Percentiles rank a stretch among this genome's conserved stretches.
Evolutionary conservation across 2,113 vertebrate species (phyloP).

Genomic region (Ciconia maguari): DNA sequence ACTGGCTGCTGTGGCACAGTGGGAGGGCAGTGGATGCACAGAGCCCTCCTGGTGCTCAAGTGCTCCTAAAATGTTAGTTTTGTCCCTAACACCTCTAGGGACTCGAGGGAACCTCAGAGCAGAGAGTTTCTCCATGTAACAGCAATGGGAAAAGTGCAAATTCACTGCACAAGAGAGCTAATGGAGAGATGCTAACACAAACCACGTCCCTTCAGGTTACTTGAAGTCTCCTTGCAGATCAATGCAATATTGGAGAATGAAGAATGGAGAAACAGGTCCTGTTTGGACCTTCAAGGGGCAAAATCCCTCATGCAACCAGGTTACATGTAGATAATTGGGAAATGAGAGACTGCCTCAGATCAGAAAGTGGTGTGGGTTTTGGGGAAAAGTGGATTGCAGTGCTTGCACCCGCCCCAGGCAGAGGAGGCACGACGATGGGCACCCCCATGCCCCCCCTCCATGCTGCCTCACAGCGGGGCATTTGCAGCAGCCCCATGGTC

Average conservation of each 20-base stretch:
- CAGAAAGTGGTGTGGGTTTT: neutral
- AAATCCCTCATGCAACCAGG: neutral
- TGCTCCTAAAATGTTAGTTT: neutral
- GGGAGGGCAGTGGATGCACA: neutral
- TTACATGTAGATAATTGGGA: neutral
- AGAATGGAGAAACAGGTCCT: neutral
- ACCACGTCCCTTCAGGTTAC: neutral
- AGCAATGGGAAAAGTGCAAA: neutral
- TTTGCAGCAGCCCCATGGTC: neutral
- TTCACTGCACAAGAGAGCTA: neutral
- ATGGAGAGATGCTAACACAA: neutral
- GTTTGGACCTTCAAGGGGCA: neutral
- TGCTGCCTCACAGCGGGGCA: accelerated
- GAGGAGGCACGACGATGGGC: neutral
- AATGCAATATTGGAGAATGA: neutral
- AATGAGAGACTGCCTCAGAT: neutral
- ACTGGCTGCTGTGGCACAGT: neutral
- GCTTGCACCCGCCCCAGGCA: neutral
- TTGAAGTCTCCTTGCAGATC: neutral
- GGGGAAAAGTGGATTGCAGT: neutral
- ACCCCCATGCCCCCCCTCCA: accelerated
- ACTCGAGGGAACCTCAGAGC: neutral
- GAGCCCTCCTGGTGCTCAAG: neutral
- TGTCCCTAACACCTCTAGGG: neutral
- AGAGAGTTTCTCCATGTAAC: neutral